Evolutionary conservation across 2,113 vertebrate species (phyloP), one percentile per base, ranked within the genome.

Genomic region (Aegotheles bennettii): DNA sequence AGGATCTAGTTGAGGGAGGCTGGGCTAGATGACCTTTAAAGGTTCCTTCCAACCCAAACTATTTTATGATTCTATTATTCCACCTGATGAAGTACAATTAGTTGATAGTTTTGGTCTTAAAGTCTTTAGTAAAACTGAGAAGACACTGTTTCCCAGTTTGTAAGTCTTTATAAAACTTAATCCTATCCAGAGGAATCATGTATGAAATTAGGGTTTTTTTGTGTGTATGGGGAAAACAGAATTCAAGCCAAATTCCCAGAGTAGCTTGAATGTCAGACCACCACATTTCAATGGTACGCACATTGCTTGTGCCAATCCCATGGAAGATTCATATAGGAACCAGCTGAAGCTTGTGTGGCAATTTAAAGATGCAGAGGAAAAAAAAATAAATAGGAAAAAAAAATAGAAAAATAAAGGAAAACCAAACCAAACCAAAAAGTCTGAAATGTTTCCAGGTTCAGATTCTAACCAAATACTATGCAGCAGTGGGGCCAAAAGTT

Each of bases 401-500:
- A 15, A 13, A 12, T 7, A 4, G 3, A n/a, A n/a, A n/a, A n/a
- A n/a, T n/a, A n/a, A n/a, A n/a, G n/a, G n/a, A n/a, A n/a, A n/a
- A n/a, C n/a, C n/a, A n/a, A n/a, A n/a, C n/a, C n/a, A n/a, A n/a
- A n/a, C n/a, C n/a, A 10, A 42, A 28, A 33, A 19, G 5, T 28
- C 10, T 29, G 12, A 73, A 74, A 53, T 18, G 2, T 35, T 71
- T 64, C 21, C 28, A 69, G 5, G 7, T 68, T 71, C 47, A 78
- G 43, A 68, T 14, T 40, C 3, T 35, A 76, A 5, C 3, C 10
- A 54, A 63, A 82, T 11, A 9, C 5, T 35, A 13, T 13, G 14
- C 17, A 61, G 0, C 1, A 35, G 6, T 8, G 19, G 28, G 13
- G 8, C 3, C 57, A 69, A 67, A 79, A 65, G 3, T 16, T 7